Percentiles rank a stretch among this genome's conserved stretches.
These are phyloP conservation scores for Syncerus caffer DNA, from an alignment of 2,797 vertebrate species.

Conservation along the genomic window DNA sequence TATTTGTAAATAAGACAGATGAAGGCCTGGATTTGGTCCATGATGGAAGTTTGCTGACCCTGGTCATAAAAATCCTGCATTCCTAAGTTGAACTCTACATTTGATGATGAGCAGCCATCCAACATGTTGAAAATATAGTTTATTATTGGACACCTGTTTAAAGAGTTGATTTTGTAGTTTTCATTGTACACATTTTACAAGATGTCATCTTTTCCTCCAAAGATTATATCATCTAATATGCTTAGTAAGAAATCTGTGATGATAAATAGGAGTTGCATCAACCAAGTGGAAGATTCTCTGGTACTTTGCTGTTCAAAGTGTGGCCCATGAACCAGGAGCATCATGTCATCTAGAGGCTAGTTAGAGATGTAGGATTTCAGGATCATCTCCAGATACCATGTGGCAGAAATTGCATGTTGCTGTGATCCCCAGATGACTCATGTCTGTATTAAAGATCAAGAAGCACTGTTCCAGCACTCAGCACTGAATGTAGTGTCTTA, in stretches of 20 bases:
- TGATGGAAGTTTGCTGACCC: not conserved
- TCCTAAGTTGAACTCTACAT: not conserved
- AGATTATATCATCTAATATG: not conserved
- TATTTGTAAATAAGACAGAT: conserved; percentile 36
- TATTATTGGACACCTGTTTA: not conserved
- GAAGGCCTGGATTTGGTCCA: not conserved
- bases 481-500: not conserved
- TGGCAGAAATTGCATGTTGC: not conserved
- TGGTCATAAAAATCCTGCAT: not conserved
- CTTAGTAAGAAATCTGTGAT: not conserved
- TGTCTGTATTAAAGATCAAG: not conserved
- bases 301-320: not conserved
- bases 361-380: not conserved
- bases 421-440: not conserved
- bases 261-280: not conserved
- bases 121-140: not conserved
- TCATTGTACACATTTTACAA: not conserved
- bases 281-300: not conserved
- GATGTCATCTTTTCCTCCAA: not conserved
- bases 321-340: not conserved
- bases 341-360: not conserved
- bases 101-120: not conserved
- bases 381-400: not conserved
- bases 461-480: not conserved
- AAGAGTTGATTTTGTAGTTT: not conserved